A percentile compares a stretch with the other conserved stretches of the same genome.
These are phyloP conservation scores for Drosophila tristis DNA, from an alignment of 1,140 invertebrate genomes.

Conservation along the genomic window DNA sequence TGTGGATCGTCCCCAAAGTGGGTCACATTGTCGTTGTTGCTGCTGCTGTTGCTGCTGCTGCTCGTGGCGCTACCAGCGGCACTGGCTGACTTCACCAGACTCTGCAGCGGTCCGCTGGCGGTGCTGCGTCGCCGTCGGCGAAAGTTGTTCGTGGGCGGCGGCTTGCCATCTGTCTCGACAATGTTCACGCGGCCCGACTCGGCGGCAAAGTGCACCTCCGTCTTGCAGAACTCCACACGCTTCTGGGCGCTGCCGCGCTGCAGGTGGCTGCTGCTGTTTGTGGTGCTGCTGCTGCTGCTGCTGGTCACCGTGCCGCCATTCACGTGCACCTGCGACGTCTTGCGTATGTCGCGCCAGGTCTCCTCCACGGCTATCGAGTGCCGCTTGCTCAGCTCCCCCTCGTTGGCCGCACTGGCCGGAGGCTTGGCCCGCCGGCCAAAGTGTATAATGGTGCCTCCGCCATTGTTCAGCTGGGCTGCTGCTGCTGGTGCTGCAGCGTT, in stretches of 20 bases:
- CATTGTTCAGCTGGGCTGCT: constrained; percentile 14
- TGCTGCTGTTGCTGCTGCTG: constrained; percentile 14
- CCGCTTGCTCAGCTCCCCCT: constrained; percentile 84
- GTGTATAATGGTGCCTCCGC: constrained; percentile 71
- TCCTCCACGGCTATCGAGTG: constrained; percentile 87
- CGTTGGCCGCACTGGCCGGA: constrained; percentile 28
- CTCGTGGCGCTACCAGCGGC: constrained; percentile 19
- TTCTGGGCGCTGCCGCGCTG: constrained; percentile 84
- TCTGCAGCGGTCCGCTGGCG: constrained; percentile 79
- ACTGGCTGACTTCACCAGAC: constrained; percentile 73
- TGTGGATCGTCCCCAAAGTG: constrained; percentile 72
- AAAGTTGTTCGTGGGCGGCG: constrained; percentile 91
- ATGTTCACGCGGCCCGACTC: constrained; percentile 93
- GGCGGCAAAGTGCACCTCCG: constrained; percentile 93
- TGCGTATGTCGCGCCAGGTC: constrained; percentile 84
- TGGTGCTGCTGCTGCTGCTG: constrained; percentile 82
- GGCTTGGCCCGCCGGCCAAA: constrained; percentile 48
- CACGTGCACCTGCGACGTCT: constrained; percentile 79
- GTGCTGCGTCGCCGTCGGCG: constrained; percentile 87
- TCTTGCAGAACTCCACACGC: constrained; percentile 93
- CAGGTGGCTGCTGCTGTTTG: constrained; percentile 32
- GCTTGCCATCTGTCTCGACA: constrained; percentile 93
- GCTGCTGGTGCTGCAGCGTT: constrained; percentile 13
- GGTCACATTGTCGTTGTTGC: constrained; percentile 49
- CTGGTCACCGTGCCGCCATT: constrained; percentile 46